Conservation (phyloP, 2,113 vertebrate species). For the Corythaixoides concolor region DNA sequence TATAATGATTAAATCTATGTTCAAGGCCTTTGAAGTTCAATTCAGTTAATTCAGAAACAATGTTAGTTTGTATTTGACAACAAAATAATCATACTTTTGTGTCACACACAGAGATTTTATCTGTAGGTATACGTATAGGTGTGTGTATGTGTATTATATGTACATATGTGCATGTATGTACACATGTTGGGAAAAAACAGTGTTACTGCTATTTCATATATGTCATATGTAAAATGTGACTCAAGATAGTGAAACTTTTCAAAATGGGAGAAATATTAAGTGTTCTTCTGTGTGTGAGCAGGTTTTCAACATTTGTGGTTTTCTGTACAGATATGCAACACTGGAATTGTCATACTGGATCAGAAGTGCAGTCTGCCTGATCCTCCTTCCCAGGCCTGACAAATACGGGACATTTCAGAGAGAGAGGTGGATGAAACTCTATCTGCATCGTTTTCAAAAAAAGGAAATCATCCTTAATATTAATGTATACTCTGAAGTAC, state of each 20-base stretch:
- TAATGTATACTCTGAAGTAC: not conserved
- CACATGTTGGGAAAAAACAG: not conserved
- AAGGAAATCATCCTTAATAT: not conserved
- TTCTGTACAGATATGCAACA: not conserved
- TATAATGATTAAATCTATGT: slow-evolving; percentile 21
- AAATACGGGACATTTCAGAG: not conserved
- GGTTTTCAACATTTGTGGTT: not conserved
- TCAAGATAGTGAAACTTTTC: not conserved
- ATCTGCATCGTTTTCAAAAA: not conserved
- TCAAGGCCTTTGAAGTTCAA: slow-evolving; percentile 9
- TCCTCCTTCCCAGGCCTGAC: not conserved
- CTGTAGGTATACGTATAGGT: not conserved
- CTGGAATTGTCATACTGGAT: not conserved
- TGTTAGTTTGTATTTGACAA: not conserved
- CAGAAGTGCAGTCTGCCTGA: not conserved
- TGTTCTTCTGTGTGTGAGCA: not conserved
- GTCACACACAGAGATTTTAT: not conserved
- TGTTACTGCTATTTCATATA: not conserved
- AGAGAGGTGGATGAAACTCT: not conserved
- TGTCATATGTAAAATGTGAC: not conserved
- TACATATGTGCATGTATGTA: not conserved
- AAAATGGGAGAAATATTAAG: not conserved
- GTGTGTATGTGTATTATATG: not conserved
- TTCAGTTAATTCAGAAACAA: not conserved
- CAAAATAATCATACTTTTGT: not conserved